Conservation (phyloP, 2,797 vertebrate genomes). For the Gila robusta region DNA sequence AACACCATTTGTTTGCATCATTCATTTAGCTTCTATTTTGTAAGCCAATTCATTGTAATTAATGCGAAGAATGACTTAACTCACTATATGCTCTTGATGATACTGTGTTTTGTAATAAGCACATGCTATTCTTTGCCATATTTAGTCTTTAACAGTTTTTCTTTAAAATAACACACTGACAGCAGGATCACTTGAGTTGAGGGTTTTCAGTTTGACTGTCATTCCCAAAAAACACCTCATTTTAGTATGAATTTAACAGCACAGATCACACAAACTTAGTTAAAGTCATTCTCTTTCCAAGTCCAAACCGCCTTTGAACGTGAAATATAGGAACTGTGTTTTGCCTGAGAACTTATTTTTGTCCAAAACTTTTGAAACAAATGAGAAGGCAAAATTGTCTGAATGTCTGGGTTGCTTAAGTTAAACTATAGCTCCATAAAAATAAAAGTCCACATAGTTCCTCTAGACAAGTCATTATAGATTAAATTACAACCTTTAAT, state of each 20-base stretch:
- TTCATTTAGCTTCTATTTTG: neutral
- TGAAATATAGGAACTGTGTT: slow-evolving; percentile 9
- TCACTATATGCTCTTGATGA: neutral
- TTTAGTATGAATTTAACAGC: slow-evolving; percentile 13
- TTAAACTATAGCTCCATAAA: neutral
- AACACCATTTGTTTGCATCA: neutral
- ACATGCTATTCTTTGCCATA: neutral
- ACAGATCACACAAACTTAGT: slow-evolving; percentile 1
- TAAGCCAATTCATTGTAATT: neutral
- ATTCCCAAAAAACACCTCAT: slow-evolving; percentile 16
- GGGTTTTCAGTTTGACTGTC: neutral
- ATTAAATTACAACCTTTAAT: neutral
- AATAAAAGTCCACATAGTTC: neutral
- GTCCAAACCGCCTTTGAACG: neutral
- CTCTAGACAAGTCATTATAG: neutral
- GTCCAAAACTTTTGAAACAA: neutral
- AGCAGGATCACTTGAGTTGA: neutral
- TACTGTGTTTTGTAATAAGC: neutral
- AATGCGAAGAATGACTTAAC: neutral
- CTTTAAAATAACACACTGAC: neutral
- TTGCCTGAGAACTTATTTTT: neutral
- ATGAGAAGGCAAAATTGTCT: neutral
- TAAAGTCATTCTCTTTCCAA: neutral
- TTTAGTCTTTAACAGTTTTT: slow-evolving; percentile 1
- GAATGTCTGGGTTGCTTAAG: neutral